Evolutionary conservation across 2,797 vertebrate species (phyloP).

Genomic region (Neostethus bicornis): DNA sequence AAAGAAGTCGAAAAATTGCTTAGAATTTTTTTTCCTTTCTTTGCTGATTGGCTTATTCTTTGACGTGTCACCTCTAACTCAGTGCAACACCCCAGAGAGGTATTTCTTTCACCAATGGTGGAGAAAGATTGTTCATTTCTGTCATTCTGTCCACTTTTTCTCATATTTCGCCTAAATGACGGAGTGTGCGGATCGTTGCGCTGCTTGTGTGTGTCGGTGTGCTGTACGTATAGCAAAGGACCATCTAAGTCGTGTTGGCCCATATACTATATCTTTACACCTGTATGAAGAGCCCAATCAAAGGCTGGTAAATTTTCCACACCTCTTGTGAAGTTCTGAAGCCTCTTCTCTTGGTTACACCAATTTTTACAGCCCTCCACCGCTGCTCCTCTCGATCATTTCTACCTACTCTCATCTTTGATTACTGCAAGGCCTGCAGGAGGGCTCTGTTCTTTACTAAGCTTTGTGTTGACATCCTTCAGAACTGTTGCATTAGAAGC

Average conservation of each 20-base stretch:
- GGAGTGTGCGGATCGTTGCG: neutral
- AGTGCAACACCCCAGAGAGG: slow-evolving; percentile 24
- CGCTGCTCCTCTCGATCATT: neutral
- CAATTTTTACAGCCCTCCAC: slow-evolving; percentile 8
- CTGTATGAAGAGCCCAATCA: slow-evolving; percentile 69
- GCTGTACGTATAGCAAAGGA: slow-evolving; percentile 22
- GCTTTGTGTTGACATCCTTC: slow-evolving; percentile 53
- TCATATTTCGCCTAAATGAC: neutral
- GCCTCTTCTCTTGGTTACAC: slow-evolving; percentile 27
- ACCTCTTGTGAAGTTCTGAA: slow-evolving; percentile 57
- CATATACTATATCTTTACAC: slow-evolving; percentile 43
- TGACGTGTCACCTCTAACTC: slow-evolving; percentile 48
- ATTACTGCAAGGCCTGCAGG: slow-evolving; percentile 66
- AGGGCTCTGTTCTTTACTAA: slow-evolving; percentile 45
- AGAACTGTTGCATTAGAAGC: slow-evolving; percentile 40
- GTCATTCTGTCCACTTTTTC: slow-evolving; percentile 21
- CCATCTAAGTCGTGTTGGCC: slow-evolving; percentile 44
- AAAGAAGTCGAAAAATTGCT: slow-evolving; percentile 57
- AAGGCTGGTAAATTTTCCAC: slow-evolving; percentile 59
- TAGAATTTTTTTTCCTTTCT: slow-evolving; percentile 23
- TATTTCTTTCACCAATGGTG: slow-evolving; percentile 52
- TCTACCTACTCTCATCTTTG: slow-evolving; percentile 56
- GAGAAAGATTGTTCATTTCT: slow-evolving; percentile 44
- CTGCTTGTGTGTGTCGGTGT: neutral
- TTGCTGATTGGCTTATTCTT: slow-evolving; percentile 48